Conservation (phyloP, 2,888 invertebrate species). For the Leptodirus hochenwartii region DNA sequence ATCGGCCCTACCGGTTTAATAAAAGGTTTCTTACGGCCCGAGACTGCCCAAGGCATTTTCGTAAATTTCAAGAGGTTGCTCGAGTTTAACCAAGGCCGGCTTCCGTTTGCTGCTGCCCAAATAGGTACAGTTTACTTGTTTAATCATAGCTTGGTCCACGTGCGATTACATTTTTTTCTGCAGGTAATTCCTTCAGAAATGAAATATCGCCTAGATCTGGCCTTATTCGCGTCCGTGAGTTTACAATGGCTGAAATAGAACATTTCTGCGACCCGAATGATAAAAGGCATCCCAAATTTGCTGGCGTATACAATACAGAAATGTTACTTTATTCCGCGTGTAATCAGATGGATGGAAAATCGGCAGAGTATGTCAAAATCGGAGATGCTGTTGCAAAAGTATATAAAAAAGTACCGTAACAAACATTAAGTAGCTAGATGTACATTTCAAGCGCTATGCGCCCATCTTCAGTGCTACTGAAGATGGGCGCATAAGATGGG, state of each 20-base stretch:
- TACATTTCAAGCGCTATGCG: too few species aligned
- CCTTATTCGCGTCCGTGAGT: slow-evolving; percentile 87
- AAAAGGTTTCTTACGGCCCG: slow-evolving; percentile 90
- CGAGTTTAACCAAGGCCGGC: slow-evolving; percentile 89
- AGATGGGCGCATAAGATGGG: too few species aligned
- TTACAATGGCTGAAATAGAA: slow-evolving; percentile 99
- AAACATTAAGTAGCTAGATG: too few species aligned
- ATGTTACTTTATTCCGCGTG: slow-evolving; percentile 85
- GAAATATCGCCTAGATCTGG: slow-evolving; percentile 98
- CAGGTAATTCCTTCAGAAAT: slow-evolving; percentile 87
- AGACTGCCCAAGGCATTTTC: slow-evolving; percentile 99
- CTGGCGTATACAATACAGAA: slow-evolving; percentile 48
- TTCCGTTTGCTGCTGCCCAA: slow-evolving; percentile 98
- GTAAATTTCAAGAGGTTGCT: slow-evolving; percentile 96
- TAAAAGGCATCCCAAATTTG: slow-evolving; percentile 85
- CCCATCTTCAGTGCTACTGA: too few species aligned
- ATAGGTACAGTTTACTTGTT: slow-evolving; percentile 44
- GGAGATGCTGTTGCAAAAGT: slow-evolving; percentile 72
- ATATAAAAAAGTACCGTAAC: too few species aligned
- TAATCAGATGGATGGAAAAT: slow-evolving; percentile 93
- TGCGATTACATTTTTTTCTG: slow-evolving; percentile 7
- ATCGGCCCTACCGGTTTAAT: slow-evolving; percentile 93
- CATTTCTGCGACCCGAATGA: slow-evolving; percentile 90
- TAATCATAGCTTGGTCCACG: background rate
- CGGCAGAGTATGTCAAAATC: slow-evolving; percentile 57